Base-by-base conservation (phyloP, 53 echinoderm and acorn worm species). In the Henricia sp. region DNA sequence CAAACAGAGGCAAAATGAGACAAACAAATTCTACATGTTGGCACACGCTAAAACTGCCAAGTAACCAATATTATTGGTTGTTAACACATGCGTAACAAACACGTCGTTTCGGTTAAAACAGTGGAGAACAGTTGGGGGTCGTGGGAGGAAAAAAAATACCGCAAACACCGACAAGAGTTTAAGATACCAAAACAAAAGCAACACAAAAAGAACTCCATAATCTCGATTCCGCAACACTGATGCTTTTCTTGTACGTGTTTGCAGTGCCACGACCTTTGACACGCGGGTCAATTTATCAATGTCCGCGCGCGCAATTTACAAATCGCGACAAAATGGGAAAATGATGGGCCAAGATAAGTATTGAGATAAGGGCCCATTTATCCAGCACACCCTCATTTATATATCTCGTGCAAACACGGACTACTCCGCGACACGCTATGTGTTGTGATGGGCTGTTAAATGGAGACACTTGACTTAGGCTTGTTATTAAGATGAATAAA, bases 251-350 rank as follows among this genome's bases (percentile, higher is more conserved):
- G 3, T 13, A 0, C 19, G n/a, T 76, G 44, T 76, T 58, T 76
- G 59, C 42, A 20, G 29, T 39, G 56, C 56, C 44, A 30, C 44
- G 42, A 19, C 59, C 32, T 23, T 23, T 26, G 30, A 46, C 44
- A 46, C 19, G 48, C 14, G 19, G 70, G 30, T 37, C 27, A 56
- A 54, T 76, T 76, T 58, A 59, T 76, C 76, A 59, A 59, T 57
- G 76, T 76, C 76, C 42, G 6, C 43, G 17, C 0, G 13, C 10
- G 76, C 76, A 76, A 76, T 76, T 76, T 43, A 76, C 76, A 76
- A 76, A 76, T 16, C 40, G 4, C 6, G 42, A 41, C 40, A 59
- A 41, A 76, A 56, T 56, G 76, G 40, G 42, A 14, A 59, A 76
- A 76, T 59, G 76, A 76, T 76, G 42, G 76, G 59, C 9, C 39